These are phyloP conservation scores for Tortricodes alternella DNA, from an alignment of 2,888 invertebrate genomes.

Conservation along the genomic window DNA sequence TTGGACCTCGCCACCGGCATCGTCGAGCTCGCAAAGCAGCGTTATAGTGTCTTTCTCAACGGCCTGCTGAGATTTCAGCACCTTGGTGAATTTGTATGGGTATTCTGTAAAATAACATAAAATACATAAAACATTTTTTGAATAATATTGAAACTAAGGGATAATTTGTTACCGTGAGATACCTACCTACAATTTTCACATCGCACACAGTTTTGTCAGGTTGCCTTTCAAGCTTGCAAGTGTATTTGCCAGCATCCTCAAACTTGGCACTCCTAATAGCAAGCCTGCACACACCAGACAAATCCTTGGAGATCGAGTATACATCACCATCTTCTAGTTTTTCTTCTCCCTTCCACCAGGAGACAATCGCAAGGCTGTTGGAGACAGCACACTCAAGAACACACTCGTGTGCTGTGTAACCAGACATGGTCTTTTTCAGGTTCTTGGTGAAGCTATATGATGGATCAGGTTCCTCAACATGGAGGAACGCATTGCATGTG, in stretches of 20 bases:
- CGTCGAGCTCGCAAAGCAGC: conserved; percentile 97
- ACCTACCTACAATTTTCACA: conserved; percentile 89
- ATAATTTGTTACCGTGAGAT: not conserved
- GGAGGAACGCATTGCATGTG: conserved; percentile 94
- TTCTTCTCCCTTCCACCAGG: conserved; percentile 93
- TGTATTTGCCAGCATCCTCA: conserved; percentile 94
- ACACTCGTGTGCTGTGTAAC: conserved; percentile 95
- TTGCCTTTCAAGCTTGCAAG: conserved; percentile 94
- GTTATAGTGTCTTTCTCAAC: conserved; percentile 97
- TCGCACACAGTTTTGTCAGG: conserved; percentile 92
- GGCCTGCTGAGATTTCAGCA: conserved; percentile 95
- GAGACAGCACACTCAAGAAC: conserved; percentile 96
- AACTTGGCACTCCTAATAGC: conserved; percentile 91
- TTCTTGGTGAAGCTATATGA: conserved; percentile 95
- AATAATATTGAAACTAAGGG: not conserved
- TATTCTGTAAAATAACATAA: conserved; percentile 86
- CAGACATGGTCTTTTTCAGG: conserved; percentile 93
- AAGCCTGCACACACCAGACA: conserved; percentile 94
- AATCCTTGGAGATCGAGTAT: conserved; percentile 95
- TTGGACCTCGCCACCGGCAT: conserved; percentile 96
- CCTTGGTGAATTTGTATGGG: conserved; percentile 96
- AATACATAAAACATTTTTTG: not conserved
- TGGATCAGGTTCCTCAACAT: conserved; percentile 98
- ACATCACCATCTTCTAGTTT: conserved; percentile 92
- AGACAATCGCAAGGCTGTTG: conserved; percentile 95